phyloP scores from a whole-genome alignment of 2,888 invertebrate species.

The Pyralis farinalis region DNA sequence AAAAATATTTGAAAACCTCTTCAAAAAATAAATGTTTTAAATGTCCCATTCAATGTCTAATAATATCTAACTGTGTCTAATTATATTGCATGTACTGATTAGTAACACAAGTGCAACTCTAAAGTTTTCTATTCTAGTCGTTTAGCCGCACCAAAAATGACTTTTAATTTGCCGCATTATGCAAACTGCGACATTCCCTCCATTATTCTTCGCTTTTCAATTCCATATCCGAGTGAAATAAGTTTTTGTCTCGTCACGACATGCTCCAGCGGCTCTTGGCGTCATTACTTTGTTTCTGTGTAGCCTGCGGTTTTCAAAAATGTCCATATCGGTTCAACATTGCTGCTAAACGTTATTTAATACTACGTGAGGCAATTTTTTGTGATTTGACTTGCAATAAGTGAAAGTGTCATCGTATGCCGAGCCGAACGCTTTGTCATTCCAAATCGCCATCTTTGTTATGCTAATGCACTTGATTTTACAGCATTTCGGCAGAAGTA shows the following conservation, averaged over 20 bases:
- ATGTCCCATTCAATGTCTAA: too few species aligned
- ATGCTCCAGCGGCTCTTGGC: constrained; percentile 53
- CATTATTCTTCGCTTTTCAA: constrained; percentile 63
- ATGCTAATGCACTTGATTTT: constrained; percentile 71
- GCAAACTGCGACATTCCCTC: constrained; percentile 61
- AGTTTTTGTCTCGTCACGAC: constrained; percentile 69
- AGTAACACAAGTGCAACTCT: constrained; percentile 28
- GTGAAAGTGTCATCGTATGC: constrained; percentile 67
- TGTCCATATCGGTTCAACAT: constrained; percentile 48
- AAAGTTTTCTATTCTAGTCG: constrained; percentile 35
- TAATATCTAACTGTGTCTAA: too few species aligned
- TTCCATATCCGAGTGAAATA: constrained; percentile 68
- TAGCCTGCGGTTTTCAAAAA: constrained; percentile 60
- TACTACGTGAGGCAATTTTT: constrained; percentile 32
- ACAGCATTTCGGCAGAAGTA: constrained; percentile 64
- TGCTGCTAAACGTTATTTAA: constrained; percentile 46
- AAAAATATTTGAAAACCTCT: too few species aligned
- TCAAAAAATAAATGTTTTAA: too few species aligned
- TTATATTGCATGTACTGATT: constrained; percentile 2
- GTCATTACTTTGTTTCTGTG: constrained; percentile 55
- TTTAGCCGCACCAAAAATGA: constrained; percentile 60
- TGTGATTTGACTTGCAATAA: constrained; percentile 41
- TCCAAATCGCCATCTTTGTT: constrained; percentile 69
- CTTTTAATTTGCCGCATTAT: constrained; percentile 71
- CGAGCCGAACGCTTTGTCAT: constrained; percentile 52